These are phyloP conservation scores for Narcine bancroftii DNA, from an alignment of 2,113 vertebrate genomes.

Conservation along the genomic window DNA sequence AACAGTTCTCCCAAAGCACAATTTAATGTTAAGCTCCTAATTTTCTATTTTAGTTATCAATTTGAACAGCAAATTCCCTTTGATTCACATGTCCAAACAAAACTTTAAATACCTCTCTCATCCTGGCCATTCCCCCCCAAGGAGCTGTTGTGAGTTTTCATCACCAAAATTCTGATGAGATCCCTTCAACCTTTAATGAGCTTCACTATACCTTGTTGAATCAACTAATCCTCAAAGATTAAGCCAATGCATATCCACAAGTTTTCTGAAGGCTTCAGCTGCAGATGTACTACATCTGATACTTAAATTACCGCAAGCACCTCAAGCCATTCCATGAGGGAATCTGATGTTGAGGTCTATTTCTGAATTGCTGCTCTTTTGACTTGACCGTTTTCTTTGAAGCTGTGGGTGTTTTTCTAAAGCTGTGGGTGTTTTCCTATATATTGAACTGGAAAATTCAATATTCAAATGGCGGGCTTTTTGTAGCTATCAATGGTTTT, in stretches of 20 bases:
- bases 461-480: background rate
- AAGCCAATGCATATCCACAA: background rate
- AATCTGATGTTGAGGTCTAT: background rate
- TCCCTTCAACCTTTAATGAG: background rate
- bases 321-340: background rate
- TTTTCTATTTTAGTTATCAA: background rate
- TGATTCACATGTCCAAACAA: too few species aligned
- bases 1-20: background rate
- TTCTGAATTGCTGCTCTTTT: background rate
- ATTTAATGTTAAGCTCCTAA: background rate
- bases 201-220: background rate
- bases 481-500: background rate
- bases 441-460: background rate
- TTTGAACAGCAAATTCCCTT: background rate
- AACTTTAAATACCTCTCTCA: background rate
- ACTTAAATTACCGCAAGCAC: background rate
- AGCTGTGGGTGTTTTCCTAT: background rate
- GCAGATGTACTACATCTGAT: background rate
- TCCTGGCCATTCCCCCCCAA: background rate
- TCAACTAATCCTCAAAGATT: background rate
- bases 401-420: background rate
- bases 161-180: background rate
- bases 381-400: background rate
- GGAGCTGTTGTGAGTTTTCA: background rate
- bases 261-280: background rate